Evolutionary conservation across 2,113 vertebrate species (phyloP), one percentile per base, ranked within the genome.

Genomic region (Pungitius pungitius): DNA sequence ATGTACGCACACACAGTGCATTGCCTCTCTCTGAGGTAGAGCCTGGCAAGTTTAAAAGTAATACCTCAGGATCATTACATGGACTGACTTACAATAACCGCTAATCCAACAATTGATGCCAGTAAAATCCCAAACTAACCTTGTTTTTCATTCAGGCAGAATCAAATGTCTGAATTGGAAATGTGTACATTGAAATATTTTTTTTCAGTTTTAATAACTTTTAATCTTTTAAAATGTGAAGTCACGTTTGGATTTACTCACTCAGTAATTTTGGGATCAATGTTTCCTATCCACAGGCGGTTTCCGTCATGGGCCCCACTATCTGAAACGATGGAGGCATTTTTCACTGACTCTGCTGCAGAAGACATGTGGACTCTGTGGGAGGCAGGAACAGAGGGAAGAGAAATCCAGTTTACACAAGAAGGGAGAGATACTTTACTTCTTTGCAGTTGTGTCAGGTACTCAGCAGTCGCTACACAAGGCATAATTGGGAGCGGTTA

Each of bases 181-280:
- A 63, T 15, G 62, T 69, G 22, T 51, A 20, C 2, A 1, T 35
- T 27, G 22, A 64, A 43, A 59, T 37, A 10, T 3, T 43, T 11
- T 74, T 75, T 11, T 74, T 72, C 20, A 10, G 39, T 35, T 56
- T 1, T 24, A 18, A 22, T 45, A 35, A n/a, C 7, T 55, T 30
- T 45, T 2, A 47, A 39, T 30, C 6, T 18, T 6, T 63, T 30
- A 37, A 27, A 59, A 62, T 43, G 24, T 57, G 20, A 42, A 26
- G 11, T 12, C 13, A 3, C n/a, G 0, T 49, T 24, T 52, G 13
- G 15, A 37, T 67, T 73, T 75, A 96, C 97, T 96, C 80, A 98
- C 96, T 98, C 97, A 87, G 97, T 99, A 89, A 99, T 98, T 93
- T 97, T 97, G 73, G 97, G 96, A 88, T 98, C 97, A 52, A 98